These are phyloP conservation scores for Uria aalge DNA, from an alignment of 2,113 vertebrate species.

Conservation along the genomic window DNA sequence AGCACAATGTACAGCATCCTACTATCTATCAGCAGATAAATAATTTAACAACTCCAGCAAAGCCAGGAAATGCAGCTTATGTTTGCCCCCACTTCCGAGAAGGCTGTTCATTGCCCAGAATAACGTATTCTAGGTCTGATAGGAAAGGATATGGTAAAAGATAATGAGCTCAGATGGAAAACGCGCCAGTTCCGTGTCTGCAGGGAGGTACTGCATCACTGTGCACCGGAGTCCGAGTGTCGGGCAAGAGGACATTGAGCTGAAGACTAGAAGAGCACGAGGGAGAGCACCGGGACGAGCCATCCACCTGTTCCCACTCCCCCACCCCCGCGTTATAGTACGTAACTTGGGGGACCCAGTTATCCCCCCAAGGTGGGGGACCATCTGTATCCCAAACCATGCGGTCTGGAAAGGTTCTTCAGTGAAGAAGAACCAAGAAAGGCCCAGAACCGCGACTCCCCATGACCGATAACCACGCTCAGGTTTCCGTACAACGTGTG, in stretches of 20 bases:
- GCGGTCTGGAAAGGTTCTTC: background rate
- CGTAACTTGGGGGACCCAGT: background rate
- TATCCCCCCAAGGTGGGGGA: background rate
- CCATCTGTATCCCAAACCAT: background rate
- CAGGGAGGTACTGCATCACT: too few relatives aligned
- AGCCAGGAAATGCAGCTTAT: background rate
- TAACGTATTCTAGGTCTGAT: background rate
- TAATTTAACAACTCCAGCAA: background rate
- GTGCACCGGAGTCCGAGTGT: background rate
- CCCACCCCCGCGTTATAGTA: background rate
- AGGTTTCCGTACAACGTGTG: background rate
- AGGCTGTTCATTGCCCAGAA: background rate
- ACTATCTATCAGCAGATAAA: background rate
- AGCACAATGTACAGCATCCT: background rate
- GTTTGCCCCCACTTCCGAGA: background rate
- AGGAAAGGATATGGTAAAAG: background rate
- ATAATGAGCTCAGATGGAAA: background rate
- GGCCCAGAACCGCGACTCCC: background rate
- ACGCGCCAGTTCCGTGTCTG: fast-evolving
- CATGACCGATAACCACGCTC: fast-evolving
- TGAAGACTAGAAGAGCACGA: too few relatives aligned
- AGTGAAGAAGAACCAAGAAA: background rate
- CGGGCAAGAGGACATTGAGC: background rate
- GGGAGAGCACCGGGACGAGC: background rate
- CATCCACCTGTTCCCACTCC: background rate